Evolutionary conservation across 2,888 invertebrate genomes (phyloP).

Genomic region (Scrobipalpa atriplicella): DNA sequence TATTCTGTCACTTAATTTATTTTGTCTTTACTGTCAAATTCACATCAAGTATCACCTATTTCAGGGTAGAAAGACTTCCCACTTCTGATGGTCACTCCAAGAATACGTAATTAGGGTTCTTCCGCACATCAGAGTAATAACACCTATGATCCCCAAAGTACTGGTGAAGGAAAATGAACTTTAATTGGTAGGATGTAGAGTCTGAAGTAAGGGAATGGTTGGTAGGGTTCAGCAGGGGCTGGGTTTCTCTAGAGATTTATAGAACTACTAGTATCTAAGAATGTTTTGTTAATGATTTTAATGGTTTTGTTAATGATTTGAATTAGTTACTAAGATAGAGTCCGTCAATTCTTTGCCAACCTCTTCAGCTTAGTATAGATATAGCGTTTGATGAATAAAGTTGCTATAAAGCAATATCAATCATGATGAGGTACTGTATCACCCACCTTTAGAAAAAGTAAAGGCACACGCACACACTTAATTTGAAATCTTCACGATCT

Average conservation of each 20-base stretch:
- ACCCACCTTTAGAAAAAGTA: no score
- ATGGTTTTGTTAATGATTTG: no score
- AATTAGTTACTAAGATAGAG: no score
- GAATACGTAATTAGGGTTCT: constrained; percentile 78
- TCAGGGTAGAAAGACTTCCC: constrained; percentile 41
- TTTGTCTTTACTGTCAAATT: constrained; percentile 4
- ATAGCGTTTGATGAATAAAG: no score
- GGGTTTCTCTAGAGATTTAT: background rate
- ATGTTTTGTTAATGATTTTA: no score
- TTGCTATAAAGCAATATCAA: no score
- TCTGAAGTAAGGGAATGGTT: background rate
- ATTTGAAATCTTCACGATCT: no score
- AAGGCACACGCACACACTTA: no score
- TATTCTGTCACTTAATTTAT: background rate
- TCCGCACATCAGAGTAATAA: constrained; percentile 76
- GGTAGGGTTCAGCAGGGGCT: background rate
- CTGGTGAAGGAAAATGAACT: constrained; percentile 1
- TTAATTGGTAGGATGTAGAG: background rate
- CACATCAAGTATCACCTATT: background rate
- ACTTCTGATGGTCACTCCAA: constrained; percentile 44
- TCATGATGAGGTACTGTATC: no score
- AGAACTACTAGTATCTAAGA: no score
- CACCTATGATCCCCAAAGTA: constrained; percentile 51
- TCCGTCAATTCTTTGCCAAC: no score
- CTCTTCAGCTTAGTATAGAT: no score